Base-by-base conservation (phyloP, 2,888 invertebrate genomes). In the Aphidius colemani region DNA sequence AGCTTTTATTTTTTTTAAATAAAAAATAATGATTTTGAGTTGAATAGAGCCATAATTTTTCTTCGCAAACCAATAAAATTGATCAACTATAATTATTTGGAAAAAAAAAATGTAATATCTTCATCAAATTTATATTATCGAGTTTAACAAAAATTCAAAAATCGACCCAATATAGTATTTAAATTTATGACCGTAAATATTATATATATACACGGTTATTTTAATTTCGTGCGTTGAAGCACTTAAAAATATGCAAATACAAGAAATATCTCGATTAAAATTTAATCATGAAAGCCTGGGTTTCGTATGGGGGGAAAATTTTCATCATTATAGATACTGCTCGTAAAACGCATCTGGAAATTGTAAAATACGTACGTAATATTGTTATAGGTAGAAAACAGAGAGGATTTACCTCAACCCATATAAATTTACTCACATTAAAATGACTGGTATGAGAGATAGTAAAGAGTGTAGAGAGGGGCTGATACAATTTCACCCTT, bases 281-380 rank as follows among this genome's bases (percentile, higher is more conserved):
- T 70, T 70, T 69, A 67, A 70, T 70, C 66, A 67, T 66, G 49
- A 55, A 61, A 59, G 51, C 59, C 46, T 13, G 51, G 40, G 8
- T 30, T 40, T 53, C 46, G 46, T 50, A 62, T 30, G 5, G 30
- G 30, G 30, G 5, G 30, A 30, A 30, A 30, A 30, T 66, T 65
- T 58, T 60, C 64, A 62, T 60, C 66, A 63, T 68, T 66, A 67
- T 65, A 63, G 65, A 63, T 63, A 60, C 53, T 65, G 65, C 59
- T 67, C 69, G 67, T 70, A 70, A 70, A 70, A 69, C 70, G 70
- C 70, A 70, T 70, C 70, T 69, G 70, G 69, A 59, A 68, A 69
- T 68, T 70, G 69, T 69, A 69, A 70, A 70, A 69, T 70, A 70
- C 70, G 68, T 63, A 69, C 67, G 70, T 69, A 70, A 70, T 70